Evolutionary conservation across 2,888 invertebrate species (phyloP).

Genomic region (Drosophila sordidula): DNA sequence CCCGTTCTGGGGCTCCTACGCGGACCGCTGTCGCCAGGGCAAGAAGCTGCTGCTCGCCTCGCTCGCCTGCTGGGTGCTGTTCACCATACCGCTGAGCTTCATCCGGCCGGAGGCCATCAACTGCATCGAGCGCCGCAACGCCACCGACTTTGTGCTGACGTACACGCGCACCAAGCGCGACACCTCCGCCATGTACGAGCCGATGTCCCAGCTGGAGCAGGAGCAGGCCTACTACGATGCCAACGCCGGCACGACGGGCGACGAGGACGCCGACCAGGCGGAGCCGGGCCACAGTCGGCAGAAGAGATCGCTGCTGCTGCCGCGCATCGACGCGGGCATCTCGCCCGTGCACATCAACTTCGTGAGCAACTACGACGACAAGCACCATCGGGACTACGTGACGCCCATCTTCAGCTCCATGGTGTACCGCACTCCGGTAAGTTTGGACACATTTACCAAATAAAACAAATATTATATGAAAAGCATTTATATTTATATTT

Average conservation of each 20-base stretch:
- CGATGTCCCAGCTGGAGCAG: slow-evolving; percentile 14
- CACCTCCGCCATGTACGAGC: slow-evolving; percentile 72
- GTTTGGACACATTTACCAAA: no score
- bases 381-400: slow-evolving; percentile 91
- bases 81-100: slow-evolving; percentile 97
- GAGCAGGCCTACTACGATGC: slow-evolving; percentile 32
- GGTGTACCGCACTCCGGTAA: slow-evolving; percentile 91
- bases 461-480: no score
- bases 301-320: slow-evolving; percentile 77
- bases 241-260: slow-evolving; percentile 17
- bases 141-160: slow-evolving; percentile 88
- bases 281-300: slow-evolving; percentile 67
- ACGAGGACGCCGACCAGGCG: slow-evolving; percentile 40
- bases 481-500: no score
- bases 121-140: slow-evolving; percentile 90
- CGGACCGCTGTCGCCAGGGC: slow-evolving; percentile 90
- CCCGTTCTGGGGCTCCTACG: slow-evolving; percentile 98
- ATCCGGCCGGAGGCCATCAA: slow-evolving; percentile 96
- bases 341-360: slow-evolving; percentile 91
- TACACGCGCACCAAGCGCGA: slow-evolving; percentile 85
- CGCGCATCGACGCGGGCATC: slow-evolving; percentile 83
- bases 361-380: slow-evolving; percentile 90
- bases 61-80: slow-evolving; percentile 97
- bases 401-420: slow-evolving; percentile 97
- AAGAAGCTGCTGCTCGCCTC: slow-evolving; percentile 95